Evolutionary conservation across 2,888 invertebrate genomes (phyloP).

Genomic region (Dysmachus trigonus): DNA sequence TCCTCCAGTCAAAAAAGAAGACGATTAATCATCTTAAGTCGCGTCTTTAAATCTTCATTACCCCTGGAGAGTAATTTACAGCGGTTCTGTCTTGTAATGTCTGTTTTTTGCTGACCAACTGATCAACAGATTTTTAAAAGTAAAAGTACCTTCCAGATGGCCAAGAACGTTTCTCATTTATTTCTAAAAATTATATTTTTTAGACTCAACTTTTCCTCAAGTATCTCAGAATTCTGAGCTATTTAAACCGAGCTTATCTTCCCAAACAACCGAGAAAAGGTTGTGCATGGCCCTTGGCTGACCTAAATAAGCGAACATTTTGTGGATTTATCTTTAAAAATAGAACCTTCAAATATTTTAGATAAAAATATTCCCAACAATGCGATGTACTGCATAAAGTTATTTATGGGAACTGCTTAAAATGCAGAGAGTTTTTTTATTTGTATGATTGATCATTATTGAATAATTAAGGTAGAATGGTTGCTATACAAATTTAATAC

Average conservation of each 20-base stretch:
- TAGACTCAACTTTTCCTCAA: not conserved
- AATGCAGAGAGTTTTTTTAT: not conserved
- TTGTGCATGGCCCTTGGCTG: not conserved
- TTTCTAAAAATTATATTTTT: not conserved
- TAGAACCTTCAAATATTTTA: not conserved
- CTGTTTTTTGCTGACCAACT: not conserved
- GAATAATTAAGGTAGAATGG: no score
- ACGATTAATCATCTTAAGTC: not conserved
- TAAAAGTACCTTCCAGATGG: not conserved
- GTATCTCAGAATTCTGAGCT: not conserved
- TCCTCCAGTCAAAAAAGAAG: not conserved
- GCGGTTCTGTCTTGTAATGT: not conserved
- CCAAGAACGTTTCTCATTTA: not conserved
- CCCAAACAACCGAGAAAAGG: not conserved
- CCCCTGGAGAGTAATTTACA: not conserved
- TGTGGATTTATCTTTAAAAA: not conserved
- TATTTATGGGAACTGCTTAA: not conserved
- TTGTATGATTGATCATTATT: no score
- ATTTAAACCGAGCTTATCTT: not conserved
- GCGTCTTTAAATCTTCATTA: not conserved
- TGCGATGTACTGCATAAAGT: not conserved
- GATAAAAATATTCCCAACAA: not conserved
- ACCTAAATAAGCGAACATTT: not conserved
- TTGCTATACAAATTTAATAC: no score
- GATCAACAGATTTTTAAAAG: not conserved